phyloP scores from a whole-genome alignment of 2,113 vertebrate species.

The Thermophis baileyi region DNA sequence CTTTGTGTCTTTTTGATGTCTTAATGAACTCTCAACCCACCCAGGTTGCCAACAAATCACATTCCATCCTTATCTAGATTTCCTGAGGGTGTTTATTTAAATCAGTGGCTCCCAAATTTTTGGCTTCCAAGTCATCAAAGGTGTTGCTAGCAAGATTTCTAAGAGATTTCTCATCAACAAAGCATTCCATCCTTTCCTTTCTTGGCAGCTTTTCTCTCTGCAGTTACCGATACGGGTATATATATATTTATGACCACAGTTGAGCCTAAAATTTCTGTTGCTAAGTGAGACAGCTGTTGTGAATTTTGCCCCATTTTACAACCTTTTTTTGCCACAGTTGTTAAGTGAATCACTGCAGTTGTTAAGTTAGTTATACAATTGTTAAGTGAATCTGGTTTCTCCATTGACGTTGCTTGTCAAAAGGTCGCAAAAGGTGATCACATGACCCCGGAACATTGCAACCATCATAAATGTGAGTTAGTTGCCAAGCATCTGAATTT shows the following conservation, averaged over 20 bases:
- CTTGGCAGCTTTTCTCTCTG: conserved; percentile 12
- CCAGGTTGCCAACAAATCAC: conserved; percentile 65
- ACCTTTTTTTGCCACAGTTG: background rate
- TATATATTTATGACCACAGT: too few relatives aligned
- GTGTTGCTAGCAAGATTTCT: conserved; percentile 37
- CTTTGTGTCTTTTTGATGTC: conserved; percentile 61
- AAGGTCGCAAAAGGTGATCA: background rate
- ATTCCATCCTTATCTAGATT: conserved; percentile 72
- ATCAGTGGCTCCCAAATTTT: conserved; percentile 62
- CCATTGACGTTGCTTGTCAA: background rate
- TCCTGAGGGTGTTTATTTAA: conserved; percentile 62
- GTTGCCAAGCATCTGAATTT: background rate
- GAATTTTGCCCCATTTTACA: background rate
- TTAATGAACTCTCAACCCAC: background rate
- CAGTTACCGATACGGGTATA: background rate
- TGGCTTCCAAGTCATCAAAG: conserved; percentile 69
- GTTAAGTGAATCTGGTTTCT: too few relatives aligned
- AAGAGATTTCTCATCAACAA: background rate
- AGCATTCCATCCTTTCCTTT: background rate
- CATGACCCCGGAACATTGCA: background rate
- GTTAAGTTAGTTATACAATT: background rate
- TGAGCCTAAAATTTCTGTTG: background rate
- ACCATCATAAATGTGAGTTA: background rate
- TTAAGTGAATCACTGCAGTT: background rate
- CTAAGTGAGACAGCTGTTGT: background rate